These are phyloP conservation scores for Ligdia adustata DNA, from an alignment of 2,888 invertebrate genomes.

Conservation along the genomic window DNA sequence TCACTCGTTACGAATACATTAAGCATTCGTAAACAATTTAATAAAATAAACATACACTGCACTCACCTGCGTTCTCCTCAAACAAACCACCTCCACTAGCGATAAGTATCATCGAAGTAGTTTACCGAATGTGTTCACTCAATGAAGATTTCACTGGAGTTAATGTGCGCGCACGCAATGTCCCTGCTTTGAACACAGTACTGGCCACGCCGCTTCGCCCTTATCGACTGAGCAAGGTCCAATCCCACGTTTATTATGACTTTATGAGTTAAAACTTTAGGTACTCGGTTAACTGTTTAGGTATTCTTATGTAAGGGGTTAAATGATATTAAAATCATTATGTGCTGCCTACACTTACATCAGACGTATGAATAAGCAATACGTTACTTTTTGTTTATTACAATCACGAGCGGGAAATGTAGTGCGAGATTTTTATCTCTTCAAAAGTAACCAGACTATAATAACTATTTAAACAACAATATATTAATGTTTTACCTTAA, in stretches of 20 bases:
- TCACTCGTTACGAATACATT: no score
- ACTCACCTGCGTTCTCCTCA: conserved; percentile 22
- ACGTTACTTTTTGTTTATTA: no score
- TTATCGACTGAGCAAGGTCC: conserved; percentile 28
- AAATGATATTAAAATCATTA: conserved; percentile 1
- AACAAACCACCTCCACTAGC: background rate
- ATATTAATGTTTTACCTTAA: no score
- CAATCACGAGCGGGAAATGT: no score
- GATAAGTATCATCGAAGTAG: background rate
- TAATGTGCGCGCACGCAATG: conserved; percentile 8
- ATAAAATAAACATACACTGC: conserved; percentile 14
- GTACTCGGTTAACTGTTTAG: conserved; percentile 9
- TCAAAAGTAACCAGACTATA: no score
- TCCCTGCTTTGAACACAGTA: conserved; percentile 3
- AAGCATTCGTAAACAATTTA: conserved; percentile 2
- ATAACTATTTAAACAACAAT: no score
- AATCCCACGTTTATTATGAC: no score
- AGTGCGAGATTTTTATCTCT: no score
- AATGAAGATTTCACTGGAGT: background rate
- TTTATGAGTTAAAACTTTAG: no score
- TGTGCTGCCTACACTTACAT: conserved; percentile 1
- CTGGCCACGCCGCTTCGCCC: conserved; percentile 9
- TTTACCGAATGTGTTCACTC: background rate
- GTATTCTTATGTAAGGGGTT: conserved; percentile 13
- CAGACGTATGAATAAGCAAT: no score